Conservation (phyloP, 2,888 invertebrate genomes). For the Heliothis peltigera region DNA sequence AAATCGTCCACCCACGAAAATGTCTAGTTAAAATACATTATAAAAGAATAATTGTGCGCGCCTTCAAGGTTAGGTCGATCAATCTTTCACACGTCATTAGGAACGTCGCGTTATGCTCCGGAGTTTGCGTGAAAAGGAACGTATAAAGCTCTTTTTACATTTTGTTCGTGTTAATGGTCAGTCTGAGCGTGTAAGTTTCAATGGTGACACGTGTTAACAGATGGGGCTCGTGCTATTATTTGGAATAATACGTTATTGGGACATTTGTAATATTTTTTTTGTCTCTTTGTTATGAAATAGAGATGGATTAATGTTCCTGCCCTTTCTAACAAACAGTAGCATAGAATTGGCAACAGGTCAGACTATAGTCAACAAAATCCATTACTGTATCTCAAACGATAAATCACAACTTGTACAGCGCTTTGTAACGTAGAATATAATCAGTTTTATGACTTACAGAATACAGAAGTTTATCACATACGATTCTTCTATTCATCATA, state of each 20-base stretch:
- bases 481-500: conserved; percentile 36
- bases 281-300: conserved; percentile 8
- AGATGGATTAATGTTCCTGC: conserved; percentile 10
- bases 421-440: conserved; percentile 20
- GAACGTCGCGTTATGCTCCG: conserved; percentile 74
- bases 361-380: conserved; percentile 48
- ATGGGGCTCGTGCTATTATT: conserved; percentile 26
- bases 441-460: conserved; percentile 33
- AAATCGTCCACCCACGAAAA: conserved; percentile 65
- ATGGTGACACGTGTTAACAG: conserved; percentile 48
- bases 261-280: conserved; percentile 14
- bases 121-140: conserved; percentile 63
- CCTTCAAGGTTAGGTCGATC: conserved; percentile 67
- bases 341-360: conserved; percentile 51
- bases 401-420: conserved; percentile 38
- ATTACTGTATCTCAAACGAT: conserved; percentile 46
- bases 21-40: conserved; percentile 68
- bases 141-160: conserved; percentile 54
- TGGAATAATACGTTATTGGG: conserved; percentile 31
- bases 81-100: conserved; percentile 72
- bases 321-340: conserved; percentile 14
- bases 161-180: conserved; percentile 60
- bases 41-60: conserved; percentile 67
- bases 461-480: conserved; percentile 12
- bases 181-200: conserved; percentile 44